A percentile compares a stretch with the other conserved stretches of the same genome.
phyloP scores from a whole-genome alignment of 1,140 invertebrate species.

The Drosophila gunungcola region DNA sequence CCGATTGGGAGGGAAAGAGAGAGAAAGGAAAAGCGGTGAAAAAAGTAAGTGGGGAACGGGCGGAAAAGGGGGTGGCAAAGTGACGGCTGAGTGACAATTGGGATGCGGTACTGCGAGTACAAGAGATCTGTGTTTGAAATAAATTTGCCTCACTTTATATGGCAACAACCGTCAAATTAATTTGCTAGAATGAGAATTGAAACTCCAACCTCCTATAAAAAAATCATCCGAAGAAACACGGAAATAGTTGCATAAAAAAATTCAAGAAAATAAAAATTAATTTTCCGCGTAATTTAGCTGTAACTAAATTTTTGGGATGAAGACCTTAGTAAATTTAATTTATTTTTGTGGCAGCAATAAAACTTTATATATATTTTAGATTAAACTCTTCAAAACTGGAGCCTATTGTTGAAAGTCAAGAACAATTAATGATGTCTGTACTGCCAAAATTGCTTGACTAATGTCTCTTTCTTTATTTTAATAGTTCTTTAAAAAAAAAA shows the following conservation, averaged over 20 bases:
- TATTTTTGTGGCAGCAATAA: no score
- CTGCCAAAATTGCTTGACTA: no score
- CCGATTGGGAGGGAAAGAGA: background rate
- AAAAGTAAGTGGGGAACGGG: conserved; percentile 10
- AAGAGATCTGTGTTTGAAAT: conserved; percentile 21
- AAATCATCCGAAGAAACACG: background rate
- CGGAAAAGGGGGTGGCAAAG: conserved; percentile 4
- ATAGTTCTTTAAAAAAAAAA: no score
- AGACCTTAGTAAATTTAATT: no score
- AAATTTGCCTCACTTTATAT: conserved; percentile 17
- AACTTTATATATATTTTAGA: no score
- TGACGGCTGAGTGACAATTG: conserved; percentile 46
- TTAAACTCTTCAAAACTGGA: no score
- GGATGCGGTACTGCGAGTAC: conserved; percentile 6
- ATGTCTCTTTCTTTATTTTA: no score
- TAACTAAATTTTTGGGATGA: no score
- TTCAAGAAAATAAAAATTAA: background rate
- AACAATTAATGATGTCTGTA: no score
- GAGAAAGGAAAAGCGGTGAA: background rate
- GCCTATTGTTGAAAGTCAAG: no score
- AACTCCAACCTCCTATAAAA: background rate
- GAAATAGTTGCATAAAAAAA: background rate
- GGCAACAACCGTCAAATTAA: conserved; percentile 4
- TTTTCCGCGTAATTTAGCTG: no score
- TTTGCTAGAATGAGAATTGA: background rate